phyloP scores from a whole-genome alignment of 2,797 vertebrate genomes.

The Streptopelia turtur region DNA sequence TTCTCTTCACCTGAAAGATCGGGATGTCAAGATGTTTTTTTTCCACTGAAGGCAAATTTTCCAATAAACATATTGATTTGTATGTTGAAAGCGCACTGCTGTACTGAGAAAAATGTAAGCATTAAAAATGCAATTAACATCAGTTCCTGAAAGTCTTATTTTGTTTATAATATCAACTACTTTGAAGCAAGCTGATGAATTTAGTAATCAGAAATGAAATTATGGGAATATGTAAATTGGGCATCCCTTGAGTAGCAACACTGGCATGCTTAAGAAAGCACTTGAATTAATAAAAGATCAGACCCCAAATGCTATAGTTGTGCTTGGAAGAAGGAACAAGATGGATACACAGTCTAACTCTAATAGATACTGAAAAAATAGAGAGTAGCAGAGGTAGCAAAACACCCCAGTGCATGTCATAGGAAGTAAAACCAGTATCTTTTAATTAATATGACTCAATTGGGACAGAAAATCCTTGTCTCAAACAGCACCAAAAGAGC shows the following conservation, averaged over 20 bases:
- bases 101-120: not conserved
- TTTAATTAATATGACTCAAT: not conserved
- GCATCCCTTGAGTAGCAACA: constrained; percentile 51
- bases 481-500: not conserved
- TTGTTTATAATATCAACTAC: constrained; percentile 50
- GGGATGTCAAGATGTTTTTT: not conserved
- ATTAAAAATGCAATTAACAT: constrained; percentile 37
- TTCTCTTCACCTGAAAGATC: not conserved
- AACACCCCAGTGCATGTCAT: not conserved
- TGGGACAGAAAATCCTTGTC: not conserved
- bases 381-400: not conserved
- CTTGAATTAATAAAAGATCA: constrained; percentile 67
- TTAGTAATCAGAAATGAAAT: constrained; percentile 67
- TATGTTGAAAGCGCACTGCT: not conserved
- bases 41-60: not conserved
- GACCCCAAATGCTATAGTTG: constrained; percentile 21
- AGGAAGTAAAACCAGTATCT: not conserved
- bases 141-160: constrained; percentile 54
- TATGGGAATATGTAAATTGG: constrained; percentile 54
- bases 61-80: not conserved
- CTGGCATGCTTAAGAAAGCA: constrained; percentile 20
- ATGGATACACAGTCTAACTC: not conserved
- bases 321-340: constrained; percentile 2
- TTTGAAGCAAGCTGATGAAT: constrained; percentile 62
- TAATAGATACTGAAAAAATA: not conserved